These are phyloP conservation scores for Carassius gibelio DNA, from an alignment of 2,113 vertebrate genomes.

Conservation along the genomic window DNA sequence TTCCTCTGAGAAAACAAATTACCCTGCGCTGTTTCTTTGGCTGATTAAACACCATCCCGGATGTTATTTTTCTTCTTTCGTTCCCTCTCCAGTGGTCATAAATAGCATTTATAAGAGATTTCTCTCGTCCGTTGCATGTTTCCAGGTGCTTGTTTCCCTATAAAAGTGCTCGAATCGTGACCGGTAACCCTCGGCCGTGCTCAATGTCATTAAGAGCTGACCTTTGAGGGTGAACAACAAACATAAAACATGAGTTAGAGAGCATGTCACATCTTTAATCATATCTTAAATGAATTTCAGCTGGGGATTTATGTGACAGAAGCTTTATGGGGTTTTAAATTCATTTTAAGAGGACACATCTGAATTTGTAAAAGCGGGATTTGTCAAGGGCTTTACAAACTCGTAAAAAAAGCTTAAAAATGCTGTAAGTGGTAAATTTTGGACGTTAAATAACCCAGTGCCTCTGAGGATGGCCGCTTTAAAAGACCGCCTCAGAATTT, in stretches of 20 bases:
- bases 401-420: slow-evolving; percentile 40
- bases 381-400: slow-evolving; percentile 46
- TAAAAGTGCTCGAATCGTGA: background rate
- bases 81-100: slow-evolving; percentile 22
- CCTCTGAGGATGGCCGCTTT: background rate
- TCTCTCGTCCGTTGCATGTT: background rate
- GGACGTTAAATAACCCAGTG: slow-evolving; percentile 16
- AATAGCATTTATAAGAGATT: slow-evolving; percentile 40
- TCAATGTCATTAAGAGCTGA: slow-evolving; percentile 40
- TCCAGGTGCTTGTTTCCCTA: background rate
- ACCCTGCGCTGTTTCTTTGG: slow-evolving; percentile 42
- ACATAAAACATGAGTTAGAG: slow-evolving; percentile 38
- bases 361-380: slow-evolving; percentile 37
- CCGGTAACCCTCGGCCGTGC: background rate
- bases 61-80: slow-evolving; percentile 29
- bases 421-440: slow-evolving; percentile 32
- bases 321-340: slow-evolving; percentile 39
- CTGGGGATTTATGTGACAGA: slow-evolving; percentile 19
- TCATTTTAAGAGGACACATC: slow-evolving; percentile 38
- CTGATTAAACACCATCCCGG: slow-evolving; percentile 49
- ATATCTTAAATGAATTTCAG: slow-evolving; percentile 36
- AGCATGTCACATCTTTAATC: slow-evolving; percentile 40
- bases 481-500: background rate
- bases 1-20: slow-evolving; percentile 38
- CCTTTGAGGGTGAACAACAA: slow-evolving; percentile 39